Percentiles rank a stretch among this genome's conserved stretches.
These are phyloP conservation scores for Pherbina coryleti DNA, from an alignment of 2,888 invertebrate species.

Conservation along the genomic window DNA sequence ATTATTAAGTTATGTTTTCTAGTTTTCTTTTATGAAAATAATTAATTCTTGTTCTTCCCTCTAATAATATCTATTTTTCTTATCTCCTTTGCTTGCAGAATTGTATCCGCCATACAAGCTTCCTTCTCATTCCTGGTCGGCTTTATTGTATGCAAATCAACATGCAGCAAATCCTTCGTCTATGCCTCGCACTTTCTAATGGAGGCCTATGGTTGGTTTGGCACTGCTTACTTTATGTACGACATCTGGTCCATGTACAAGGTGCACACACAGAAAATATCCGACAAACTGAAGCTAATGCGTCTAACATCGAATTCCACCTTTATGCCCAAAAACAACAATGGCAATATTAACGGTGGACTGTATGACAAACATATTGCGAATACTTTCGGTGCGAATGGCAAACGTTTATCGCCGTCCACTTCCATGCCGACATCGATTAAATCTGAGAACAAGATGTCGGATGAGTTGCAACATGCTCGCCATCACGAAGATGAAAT, in stretches of 20 bases:
- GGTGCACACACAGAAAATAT: slow-evolving; percentile 73
- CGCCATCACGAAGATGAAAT: slow-evolving; percentile 59
- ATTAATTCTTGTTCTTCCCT: not conserved
- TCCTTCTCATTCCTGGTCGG: slow-evolving; percentile 78
- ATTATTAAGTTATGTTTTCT: no score
- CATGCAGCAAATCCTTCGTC: slow-evolving; percentile 78
- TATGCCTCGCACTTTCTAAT: slow-evolving; percentile 79
- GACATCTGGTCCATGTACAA: slow-evolving; percentile 86
- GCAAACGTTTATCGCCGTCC: slow-evolving; percentile 40
- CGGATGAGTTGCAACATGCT: slow-evolving; percentile 46
- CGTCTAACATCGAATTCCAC: slow-evolving; percentile 53
- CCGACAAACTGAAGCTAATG: slow-evolving; percentile 66
- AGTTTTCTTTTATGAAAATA: not conserved
- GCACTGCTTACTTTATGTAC: slow-evolving; percentile 83
- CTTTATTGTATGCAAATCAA: slow-evolving; percentile 76
- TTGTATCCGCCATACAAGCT: slow-evolving; percentile 81
- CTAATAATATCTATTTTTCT: not conserved
- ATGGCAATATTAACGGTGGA: slow-evolving; percentile 50
- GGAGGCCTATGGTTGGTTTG: slow-evolving; percentile 84
- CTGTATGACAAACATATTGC: slow-evolving; percentile 59
- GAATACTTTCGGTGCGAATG: slow-evolving; percentile 42
- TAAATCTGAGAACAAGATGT: not conserved
- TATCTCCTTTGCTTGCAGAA: slow-evolving; percentile 68
- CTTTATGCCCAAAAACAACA: slow-evolving; percentile 42
- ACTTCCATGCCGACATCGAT: slow-evolving; percentile 19